Evolutionary conservation across 2,113 vertebrate genomes (phyloP), one percentile per base, ranked within the genome.

Genomic region (Plotosus lineatus): DNA sequence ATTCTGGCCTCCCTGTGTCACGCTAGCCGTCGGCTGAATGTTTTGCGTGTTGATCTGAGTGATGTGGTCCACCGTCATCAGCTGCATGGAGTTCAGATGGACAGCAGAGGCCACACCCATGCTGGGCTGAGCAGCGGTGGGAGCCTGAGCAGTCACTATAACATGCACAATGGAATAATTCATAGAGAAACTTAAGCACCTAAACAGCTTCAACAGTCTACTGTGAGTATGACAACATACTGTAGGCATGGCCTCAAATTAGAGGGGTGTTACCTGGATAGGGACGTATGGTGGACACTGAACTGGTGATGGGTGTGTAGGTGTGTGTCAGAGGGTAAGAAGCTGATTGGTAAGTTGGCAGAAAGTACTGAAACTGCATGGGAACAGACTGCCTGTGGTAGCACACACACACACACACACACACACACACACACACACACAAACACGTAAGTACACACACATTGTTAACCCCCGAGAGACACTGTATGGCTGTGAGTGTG

Each of bases 11-110:
- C 96, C 95, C 88, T 97, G 97, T 0, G 95, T 92, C 0, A 94
- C 78, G 9, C 97, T 95, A 0, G 96, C 92, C 0, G 95, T 90
- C 0, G 95, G 94, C 89, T 98, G 97, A 76, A 98, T 96, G 2
- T 96, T 97, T 75, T 98, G 97, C 0, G 96, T 94, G 26, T 93
- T 90, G 91, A 99, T 96, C 42, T 97, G 97, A 0, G 96, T 95
- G 68, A 99, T 96, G 78, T 97, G 96, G 31, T 98, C 98, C 1
- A 99, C 96, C 0, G 97, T 95, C 96, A 99, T 99, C 90, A 99
- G 90, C 91, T 98, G 97, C 97, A 99, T 99, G 89, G 94, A 95
- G 87, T 98, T 99, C 17, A 99, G 92, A 87, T 98, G 98, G 75
- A 99, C 96, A 0, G 98, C 96, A 53, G 97, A 96, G 2, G 98